A percentile compares a stretch with the other conserved stretches of the same genome.
Evolutionary conservation across 1,140 invertebrate genomes (phyloP).

Genomic region (Neuroterus valhalla): DNA sequence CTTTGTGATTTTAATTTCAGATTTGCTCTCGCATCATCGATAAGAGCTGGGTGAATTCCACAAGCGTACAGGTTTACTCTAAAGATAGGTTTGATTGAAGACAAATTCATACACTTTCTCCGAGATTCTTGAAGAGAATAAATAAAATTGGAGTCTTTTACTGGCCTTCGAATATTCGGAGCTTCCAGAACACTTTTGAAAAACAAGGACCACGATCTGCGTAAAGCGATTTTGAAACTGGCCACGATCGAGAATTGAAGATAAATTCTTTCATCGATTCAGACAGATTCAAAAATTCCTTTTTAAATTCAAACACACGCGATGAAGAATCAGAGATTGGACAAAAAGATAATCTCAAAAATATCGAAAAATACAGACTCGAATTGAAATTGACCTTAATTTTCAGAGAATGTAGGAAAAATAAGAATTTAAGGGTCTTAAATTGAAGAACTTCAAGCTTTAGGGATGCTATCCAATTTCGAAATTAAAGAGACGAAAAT

Average conservation of each 20-base stretch:
- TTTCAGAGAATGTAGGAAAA: too few relatives aligned
- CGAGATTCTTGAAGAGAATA: conserved; percentile 21
- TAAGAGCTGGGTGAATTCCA: neutral
- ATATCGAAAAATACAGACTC: too few relatives aligned
- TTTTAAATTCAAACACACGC: neutral
- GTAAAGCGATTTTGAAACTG: conserved; percentile 1
- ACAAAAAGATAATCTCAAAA: neutral
- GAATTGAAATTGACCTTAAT: too few relatives aligned
- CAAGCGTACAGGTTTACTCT: conserved; percentile 27
- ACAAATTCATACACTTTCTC: conserved; percentile 1
- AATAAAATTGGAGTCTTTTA: conserved; percentile 18
- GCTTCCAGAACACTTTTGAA: neutral
- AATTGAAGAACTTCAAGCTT: too few relatives aligned
- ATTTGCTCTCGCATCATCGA: conserved; percentile 27
- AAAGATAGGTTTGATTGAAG: conserved; percentile 23
- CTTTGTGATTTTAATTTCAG: neutral
- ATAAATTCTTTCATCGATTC: conserved; percentile 3
- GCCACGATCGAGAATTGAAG: neutral
- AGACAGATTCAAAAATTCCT: neutral
- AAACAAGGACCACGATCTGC: neutral
- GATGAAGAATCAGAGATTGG: conserved; percentile 14
- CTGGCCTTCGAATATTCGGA: conserved; percentile 28
- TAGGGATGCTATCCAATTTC: too few relatives aligned
- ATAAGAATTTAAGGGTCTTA: too few relatives aligned
- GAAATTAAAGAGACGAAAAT: too few relatives aligned